Evolutionary conservation across 2,888 invertebrate genomes (phyloP), one percentile per base, ranked within the genome.

Genomic region (Fragum sueziense): DNA sequence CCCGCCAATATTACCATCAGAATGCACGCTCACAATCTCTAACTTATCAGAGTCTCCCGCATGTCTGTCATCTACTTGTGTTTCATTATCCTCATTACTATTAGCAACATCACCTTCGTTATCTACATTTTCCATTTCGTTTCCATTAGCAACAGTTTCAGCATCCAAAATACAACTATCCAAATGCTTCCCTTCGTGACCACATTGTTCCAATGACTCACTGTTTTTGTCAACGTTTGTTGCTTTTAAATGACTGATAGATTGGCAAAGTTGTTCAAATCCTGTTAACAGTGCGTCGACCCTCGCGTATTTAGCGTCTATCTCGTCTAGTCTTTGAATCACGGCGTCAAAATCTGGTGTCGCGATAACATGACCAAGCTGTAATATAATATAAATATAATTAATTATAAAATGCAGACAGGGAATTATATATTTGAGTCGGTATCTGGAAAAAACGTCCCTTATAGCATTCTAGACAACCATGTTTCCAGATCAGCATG

Each of bases 251-350:
- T 47, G 20, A 47, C 17, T 4, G 2, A 47, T 47, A 14, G 47
- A 47, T n/a, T 47, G n/a, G 20, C 61, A 61, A 7, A 61, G 20
- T n/a, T 61, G 17, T 61, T 31, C 61, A 61, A 61, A 61, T 7
- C 61, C 61, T n/a, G 27, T 22, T 3, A 61, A n/a, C n/a, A 61
- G n/a, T 20, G 33, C 33, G n/a, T 31, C 61, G 7, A 61, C 2
- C 17, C 33, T 61, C 7, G 33, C 61, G n/a, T 33, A 29, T 31
- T 61, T 61, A 20, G 61, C 33, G 17, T 61, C 61, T 11, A 61
- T 27, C 6, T 0, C 31, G 31, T 17, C 31, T 20, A 61, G 61
- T 1, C 61, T 31, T n/a, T n/a, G 4, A 3, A 47, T 20, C 4
- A 47, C 17, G 14, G 47, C 47, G 17, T 47, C 47, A 14, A 47